Conservation (phyloP, 2,797 vertebrate species). For the Gymnocypris eckloni region DNA sequence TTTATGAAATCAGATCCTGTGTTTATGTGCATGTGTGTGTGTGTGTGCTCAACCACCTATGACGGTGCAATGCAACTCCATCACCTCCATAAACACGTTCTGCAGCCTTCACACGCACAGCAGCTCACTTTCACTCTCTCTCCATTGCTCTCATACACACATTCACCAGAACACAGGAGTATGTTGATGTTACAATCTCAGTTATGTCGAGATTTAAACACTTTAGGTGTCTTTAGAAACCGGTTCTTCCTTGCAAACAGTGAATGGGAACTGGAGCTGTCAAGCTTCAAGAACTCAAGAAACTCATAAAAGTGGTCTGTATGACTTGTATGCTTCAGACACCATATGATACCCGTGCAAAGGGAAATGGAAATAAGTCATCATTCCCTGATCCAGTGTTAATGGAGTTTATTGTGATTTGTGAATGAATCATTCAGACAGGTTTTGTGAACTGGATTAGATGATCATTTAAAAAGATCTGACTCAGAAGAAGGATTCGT, state of each 20-base stretch:
- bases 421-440: neutral
- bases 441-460: neutral
- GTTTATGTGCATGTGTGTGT: conserved; percentile 47
- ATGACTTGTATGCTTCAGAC: neutral
- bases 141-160: conserved; percentile 37
- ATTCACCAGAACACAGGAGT: conserved; percentile 52
- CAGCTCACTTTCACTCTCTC: conserved; percentile 36
- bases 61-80: conserved; percentile 29
- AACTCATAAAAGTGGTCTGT: neutral
- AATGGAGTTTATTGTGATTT: neutral
- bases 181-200: conserved; percentile 1
- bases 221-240: neutral
- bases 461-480: neutral
- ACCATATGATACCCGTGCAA: neutral
- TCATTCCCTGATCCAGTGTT: neutral
- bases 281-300: neutral
- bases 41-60: conserved; percentile 53
- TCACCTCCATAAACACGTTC: conserved; percentile 60
- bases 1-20: conserved; percentile 52
- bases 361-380: neutral
- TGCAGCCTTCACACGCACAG: conserved; percentile 67
- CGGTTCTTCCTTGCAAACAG: neutral
- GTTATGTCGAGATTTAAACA: neutral
- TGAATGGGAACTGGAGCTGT: neutral
- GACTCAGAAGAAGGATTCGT: neutral